Evolutionary conservation across 2,888 invertebrate genomes (phyloP), one percentile per base, ranked within the genome.

Genomic region (Unio delphinus): DNA sequence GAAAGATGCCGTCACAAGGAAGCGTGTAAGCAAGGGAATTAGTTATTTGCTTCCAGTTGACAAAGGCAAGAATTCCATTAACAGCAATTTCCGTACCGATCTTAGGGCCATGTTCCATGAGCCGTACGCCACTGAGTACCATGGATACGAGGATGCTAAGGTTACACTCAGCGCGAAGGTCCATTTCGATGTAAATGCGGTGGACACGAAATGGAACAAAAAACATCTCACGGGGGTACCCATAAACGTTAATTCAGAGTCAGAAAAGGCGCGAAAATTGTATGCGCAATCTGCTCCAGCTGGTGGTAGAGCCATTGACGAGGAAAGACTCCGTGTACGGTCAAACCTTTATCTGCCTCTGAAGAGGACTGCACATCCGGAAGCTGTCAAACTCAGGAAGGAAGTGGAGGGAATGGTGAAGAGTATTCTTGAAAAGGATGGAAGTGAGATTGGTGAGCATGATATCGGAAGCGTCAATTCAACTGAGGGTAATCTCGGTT

Each of bases 21-120:
- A 82, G 34, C 76, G 81, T 26, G 84, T 87, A 61, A 85, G 87
- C 62, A 73, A 75, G 45, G 88, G 88, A 20, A 84, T 87, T 23
- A 81, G 79, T 54, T 87, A 87, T 64, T 63, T 86, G 30, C 81
- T 88, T 23, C 87, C 87, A 7, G 82, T 87, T 4, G 86, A 87
- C 74, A 86, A 86, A 71, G 81, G 81, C 8, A 79, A 79, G 61
- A 86, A 83, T 67, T 86, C 87, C 20, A 84, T 87, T 34, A 81
- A 87, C 66, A 83, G 75, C 70, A 77, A 79, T 20, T 87, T 80
- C 72, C 70, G 86, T 20, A 87, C 87, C 23, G 85, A 88, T 64
- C 72, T 88, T 8, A 62, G 87, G 34, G 83, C 83, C 1, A 85
- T 87, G 86, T 88, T 87, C 74, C 82, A 83, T 67, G 86, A 87